Evolutionary conservation across 2,113 vertebrate genomes (phyloP), one percentile per base, ranked within the genome.

Genomic region (Actenoides lindsayi): DNA sequence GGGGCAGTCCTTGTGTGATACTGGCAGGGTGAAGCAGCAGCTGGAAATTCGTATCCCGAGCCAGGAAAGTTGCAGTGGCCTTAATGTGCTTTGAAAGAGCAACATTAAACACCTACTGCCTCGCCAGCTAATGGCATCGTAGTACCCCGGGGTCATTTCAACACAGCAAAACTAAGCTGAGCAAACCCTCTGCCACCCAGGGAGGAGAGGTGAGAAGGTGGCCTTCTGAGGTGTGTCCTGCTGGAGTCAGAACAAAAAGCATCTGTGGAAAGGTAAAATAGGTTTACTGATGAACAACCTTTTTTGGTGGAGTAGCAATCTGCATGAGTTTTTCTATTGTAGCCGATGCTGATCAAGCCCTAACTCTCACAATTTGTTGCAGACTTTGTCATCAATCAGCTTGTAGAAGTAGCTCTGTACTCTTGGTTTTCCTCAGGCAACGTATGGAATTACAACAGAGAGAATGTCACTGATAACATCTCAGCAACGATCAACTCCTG

Each of bases 21-120:
- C 33, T 92, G 78, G 69, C 74, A 75, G 41, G 13, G 60, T 12
- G 2, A 67, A 68, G 74, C 74, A 87, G 86, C 76, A 92, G 65
- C 89, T 94, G 83, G 83, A 93, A 94, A 94, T 30, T 48, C 41
- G 44, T 59, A 60, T 83, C 59, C 46, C 5, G 56, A 78, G 83
- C 94, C 83, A 89, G 76, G 91, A 81, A 87, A 92, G 37, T 41
- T 87, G 68, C 25, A 53, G 44, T 68, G 39, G 60, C 39, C 65
- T 81, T 91, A 83, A 89, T 63, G 42, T 62, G 68, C 60, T 96
- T 90, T 94, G 93, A 84, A 95, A 94, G 73, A 81, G 46, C 80
- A 75, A 63, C 69, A 71, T 74, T 89, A 89, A 97, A 90, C 64
- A 87, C 69, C 80, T 87, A 16, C 48, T 89, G 51, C 80, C 60